Evolutionary conservation across 1,140 invertebrate genomes (phyloP), one percentile per base, ranked within the genome.

Genomic region (Bombus huntii): DNA sequence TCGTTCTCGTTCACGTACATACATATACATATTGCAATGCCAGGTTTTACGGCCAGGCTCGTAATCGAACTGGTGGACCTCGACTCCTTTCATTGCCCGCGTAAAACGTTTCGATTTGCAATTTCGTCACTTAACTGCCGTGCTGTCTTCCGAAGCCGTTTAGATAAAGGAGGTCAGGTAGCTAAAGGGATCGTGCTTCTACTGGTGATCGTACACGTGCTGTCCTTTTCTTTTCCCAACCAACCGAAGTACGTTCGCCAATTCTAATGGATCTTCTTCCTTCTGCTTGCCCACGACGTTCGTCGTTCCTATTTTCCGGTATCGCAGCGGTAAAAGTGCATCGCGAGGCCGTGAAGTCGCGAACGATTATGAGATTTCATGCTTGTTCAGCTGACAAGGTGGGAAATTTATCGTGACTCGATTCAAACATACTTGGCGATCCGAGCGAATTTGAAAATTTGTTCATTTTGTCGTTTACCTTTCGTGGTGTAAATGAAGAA

Each of bases 71-170:
- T 53, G 47, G 47, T 6, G 47, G 18, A 53, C 84, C 74, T 70
- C 76, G 78, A 70, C 73, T 91, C 84, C 86, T 92, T 92, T 92
- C 92, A 92, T 92, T 92, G 91, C 89, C 83, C 83, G 86, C 91
- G 92, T 92, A 92, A 92, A 92, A 92, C 90, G 88, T 93, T 93
- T 93, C 91, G 91, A 93, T 93, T 92, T 93, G 92, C 88, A 89
- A 89, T 89, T 89, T 89, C 87, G 79, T 80, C 87, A 71, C 76
- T 89, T 89, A 89, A 91, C 88, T 85, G 84, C 87, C 85, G 76
- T 74, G 75, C 85, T 91, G 89, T 91, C 91, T 88, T 92, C 78
- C 79, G 86, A 85, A 83, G 47, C 47, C 47, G 47, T 53, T 91
- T 88, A 90, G 90, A 89, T 88, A 86, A 81, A 80, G 53, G 62